These are phyloP conservation scores for Drosophila prolongata DNA, from an alignment of 2,888 invertebrate genomes.

Conservation along the genomic window DNA sequence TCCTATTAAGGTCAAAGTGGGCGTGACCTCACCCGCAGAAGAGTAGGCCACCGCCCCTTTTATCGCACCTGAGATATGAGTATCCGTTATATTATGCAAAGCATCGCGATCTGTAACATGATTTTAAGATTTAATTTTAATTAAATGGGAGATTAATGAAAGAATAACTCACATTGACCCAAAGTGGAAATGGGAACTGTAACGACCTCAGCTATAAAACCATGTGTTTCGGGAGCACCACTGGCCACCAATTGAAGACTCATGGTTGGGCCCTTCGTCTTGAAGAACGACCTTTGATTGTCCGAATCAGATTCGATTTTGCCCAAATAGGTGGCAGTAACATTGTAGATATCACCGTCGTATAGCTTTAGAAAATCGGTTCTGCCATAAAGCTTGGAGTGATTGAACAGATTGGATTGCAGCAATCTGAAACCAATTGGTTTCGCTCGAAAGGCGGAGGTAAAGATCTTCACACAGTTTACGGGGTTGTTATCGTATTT, in stretches of 20 bases:
- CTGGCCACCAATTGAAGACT: slow-evolving; percentile 97
- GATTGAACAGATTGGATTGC: slow-evolving; percentile 96
- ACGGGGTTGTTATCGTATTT: slow-evolving; percentile 98
- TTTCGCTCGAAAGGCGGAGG: slow-evolving; percentile 92
- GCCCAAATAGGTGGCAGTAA: slow-evolving; percentile 89
- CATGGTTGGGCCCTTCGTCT: slow-evolving; percentile 91
- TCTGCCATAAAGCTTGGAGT: slow-evolving; percentile 91
- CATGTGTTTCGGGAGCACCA: slow-evolving; percentile 96
- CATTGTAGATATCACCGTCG: slow-evolving; percentile 96
- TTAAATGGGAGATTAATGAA: neutral
- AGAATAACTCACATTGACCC: slow-evolving; percentile 90
- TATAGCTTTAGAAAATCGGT: slow-evolving; percentile 94
- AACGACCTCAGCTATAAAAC: slow-evolving; percentile 98
- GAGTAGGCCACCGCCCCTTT: slow-evolving; percentile 95
- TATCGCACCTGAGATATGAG: slow-evolving; percentile 91
- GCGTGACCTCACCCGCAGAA: slow-evolving; percentile 97
- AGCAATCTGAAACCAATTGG: slow-evolving; percentile 95
- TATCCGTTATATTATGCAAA: slow-evolving; percentile 94
- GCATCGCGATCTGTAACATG: slow-evolving; percentile 91
- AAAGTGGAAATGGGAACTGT: slow-evolving; percentile 96
- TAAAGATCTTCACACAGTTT: slow-evolving; percentile 98
- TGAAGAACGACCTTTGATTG: slow-evolving; percentile 90
- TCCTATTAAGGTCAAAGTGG: slow-evolving; percentile 93
- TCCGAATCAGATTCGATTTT: slow-evolving; percentile 90
- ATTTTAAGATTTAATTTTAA: neutral